Base-by-base conservation (phyloP, 2,888 invertebrate species). In the Mactromeris polynyma region DNA sequence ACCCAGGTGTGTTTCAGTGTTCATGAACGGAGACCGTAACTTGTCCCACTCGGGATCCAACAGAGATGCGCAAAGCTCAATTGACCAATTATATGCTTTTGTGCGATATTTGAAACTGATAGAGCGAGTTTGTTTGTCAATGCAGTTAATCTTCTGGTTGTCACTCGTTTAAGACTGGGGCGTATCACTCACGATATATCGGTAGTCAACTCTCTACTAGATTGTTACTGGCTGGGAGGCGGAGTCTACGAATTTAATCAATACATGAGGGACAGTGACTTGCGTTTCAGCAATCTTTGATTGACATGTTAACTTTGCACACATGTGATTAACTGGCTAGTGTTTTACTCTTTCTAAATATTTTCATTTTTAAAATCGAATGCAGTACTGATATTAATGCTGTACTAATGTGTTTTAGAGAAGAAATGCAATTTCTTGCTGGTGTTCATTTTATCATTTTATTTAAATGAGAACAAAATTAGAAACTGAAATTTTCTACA, bases 71-170 rank as follows among this genome's bases (percentile, higher is more conserved):
- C 79, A 87, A 81, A 80, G 89, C 82, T 89, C 81, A 86, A 82
- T 83, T 86, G 89, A 86, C 89, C 89, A 89, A 86, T 85, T 88
- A 88, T 83, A 83, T 86, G 80, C 46, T 69, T 82, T 89, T 84
- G 83, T 83, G 64, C 78, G 83, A 69, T 83, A 69, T 89, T 69
- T 54, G 58, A 79, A 80, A 46, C 36, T 80, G 82, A 85, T 85
- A 86, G 86, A 86, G 84, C 81, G 51, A 51, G 86, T 81, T 78
- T 77, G 78, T 89, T 86, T 81, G 82, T 78, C 83, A 84, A 40
- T 82, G 86, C 81, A 46, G 77, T 81, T 81, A 81, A 81, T 84
- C 86, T 54, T 33, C 54, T 26, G 87, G 69, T 86, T 89, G 86
- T 86, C 89, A 89, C 46, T 84, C 73, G 83, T 2, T 81, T 85